Evolutionary conservation across 2,888 invertebrate species (phyloP).

Genomic region (Plagodis pulveraria): DNA sequence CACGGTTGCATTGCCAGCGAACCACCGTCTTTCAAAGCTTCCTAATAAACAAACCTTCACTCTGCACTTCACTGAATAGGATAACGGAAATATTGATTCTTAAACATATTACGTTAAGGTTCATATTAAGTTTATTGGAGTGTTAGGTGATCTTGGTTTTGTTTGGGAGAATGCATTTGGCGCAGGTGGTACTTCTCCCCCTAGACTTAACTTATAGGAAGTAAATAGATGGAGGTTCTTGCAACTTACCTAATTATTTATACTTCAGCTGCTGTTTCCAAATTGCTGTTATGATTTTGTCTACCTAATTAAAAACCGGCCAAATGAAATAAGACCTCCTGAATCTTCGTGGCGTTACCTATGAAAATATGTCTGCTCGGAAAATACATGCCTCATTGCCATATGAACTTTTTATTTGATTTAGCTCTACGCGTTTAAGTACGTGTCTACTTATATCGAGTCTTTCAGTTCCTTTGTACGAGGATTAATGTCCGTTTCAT

Average conservation of each 20-base stretch:
- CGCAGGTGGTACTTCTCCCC: conserved; percentile 62
- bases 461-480: too few species aligned
- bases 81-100: background rate
- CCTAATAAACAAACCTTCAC: conserved; percentile 13
- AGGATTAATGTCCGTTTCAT: too few species aligned
- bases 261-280: conserved; percentile 35
- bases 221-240: conserved; percentile 52
- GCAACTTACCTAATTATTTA: conserved; percentile 62
- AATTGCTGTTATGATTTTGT: conserved; percentile 10
- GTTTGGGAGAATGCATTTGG: conserved; percentile 54
- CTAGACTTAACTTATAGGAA: conserved; percentile 45
- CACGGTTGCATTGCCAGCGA: conserved; percentile 22
- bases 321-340: too few species aligned
- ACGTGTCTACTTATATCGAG: too few species aligned
- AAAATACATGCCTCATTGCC: too few species aligned
- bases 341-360: too few species aligned
- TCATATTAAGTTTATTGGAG: background rate
- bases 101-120: background rate
- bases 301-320: too few species aligned
- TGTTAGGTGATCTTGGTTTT: conserved; percentile 6
- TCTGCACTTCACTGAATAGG: background rate
- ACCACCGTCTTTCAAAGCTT: conserved; percentile 20
- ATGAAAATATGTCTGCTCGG: too few species aligned
- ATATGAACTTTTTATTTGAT: too few species aligned
- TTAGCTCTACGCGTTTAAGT: too few species aligned